A percentile compares a stretch with the other conserved stretches of the same genome.
These are phyloP conservation scores for Euzophera pinguis DNA, from an alignment of 2,888 invertebrate species.

Conservation along the genomic window DNA sequence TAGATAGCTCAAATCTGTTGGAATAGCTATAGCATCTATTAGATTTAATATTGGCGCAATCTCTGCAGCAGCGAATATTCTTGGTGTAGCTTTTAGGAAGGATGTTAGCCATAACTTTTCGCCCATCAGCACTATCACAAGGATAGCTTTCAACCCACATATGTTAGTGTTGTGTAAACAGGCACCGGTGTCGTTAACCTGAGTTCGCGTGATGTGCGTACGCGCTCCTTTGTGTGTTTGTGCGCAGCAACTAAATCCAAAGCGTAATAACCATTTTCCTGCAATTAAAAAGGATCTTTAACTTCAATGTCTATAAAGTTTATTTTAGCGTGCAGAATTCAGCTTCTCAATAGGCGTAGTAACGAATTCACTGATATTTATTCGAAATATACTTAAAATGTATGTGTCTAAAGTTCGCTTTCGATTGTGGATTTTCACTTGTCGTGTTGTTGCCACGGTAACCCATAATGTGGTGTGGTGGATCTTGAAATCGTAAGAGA, in stretches of 20 bases:
- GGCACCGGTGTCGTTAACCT: slow-evolving; percentile 61
- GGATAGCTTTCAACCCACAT: slow-evolving; percentile 5
- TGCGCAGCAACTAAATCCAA: slow-evolving; percentile 21
- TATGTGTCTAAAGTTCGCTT: not conserved
- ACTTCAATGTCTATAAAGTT: not conserved
- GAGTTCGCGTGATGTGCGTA: slow-evolving; percentile 35
- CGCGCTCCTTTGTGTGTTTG: slow-evolving; percentile 29
- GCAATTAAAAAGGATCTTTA: not conserved
- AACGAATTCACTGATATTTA: not conserved
- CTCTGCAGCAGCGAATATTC: too few relatives aligned
- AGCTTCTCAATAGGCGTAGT: not conserved
- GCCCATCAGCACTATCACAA: not conserved
- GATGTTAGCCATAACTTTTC: not conserved
- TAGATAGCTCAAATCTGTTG: too few relatives aligned
- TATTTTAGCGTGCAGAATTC: not conserved
- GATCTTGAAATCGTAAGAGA: not conserved
- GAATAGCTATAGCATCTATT: too few relatives aligned
- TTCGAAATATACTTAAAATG: not conserved
- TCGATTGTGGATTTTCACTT: not conserved
- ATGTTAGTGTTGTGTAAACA: slow-evolving; percentile 45
- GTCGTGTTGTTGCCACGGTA: not conserved
- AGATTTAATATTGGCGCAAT: too few relatives aligned
- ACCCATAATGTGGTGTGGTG: not conserved
- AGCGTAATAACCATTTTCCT: slow-evolving; percentile 17
- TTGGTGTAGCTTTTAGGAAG: not conserved